phyloP scores from a whole-genome alignment of 2,113 vertebrate species.

The Marmota flaviventris region DNA sequence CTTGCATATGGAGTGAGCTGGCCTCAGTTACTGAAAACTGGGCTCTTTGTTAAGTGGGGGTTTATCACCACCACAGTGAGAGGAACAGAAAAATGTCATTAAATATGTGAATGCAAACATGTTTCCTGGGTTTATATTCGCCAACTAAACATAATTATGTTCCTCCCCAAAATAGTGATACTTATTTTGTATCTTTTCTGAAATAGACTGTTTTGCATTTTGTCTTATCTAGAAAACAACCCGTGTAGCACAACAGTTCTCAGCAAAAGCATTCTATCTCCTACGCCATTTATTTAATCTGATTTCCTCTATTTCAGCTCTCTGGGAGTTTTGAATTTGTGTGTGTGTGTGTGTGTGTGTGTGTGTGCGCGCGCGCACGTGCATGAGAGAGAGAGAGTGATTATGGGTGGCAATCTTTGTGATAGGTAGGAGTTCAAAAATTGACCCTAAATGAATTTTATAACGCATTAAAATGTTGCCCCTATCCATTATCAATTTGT shows the following conservation, averaged over 20 bases:
- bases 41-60: constrained; percentile 66
- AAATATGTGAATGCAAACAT: constrained; percentile 77
- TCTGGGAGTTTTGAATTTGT: constrained; percentile 68
- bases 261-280: constrained; percentile 70
- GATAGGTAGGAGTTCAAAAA: constrained; percentile 72
- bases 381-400: neutral
- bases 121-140: constrained; percentile 79
- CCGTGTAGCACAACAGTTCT: constrained; percentile 74
- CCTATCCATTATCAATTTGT: constrained; percentile 30
- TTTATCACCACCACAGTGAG: constrained; percentile 61
- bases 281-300: constrained; percentile 65
- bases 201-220: constrained; percentile 84
- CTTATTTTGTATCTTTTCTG: constrained; percentile 80
- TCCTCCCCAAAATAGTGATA: constrained; percentile 75
- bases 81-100: constrained; percentile 73
- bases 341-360: constrained; percentile 46
- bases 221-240: constrained; percentile 80
- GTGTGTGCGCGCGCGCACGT: constrained; percentile 42
- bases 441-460: constrained; percentile 76
- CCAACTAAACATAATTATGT: constrained; percentile 76
- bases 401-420: constrained; percentile 16
- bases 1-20: constrained; percentile 52
- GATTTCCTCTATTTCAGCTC: constrained; percentile 60
- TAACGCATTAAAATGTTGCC: constrained; percentile 52
- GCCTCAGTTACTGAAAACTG: constrained; percentile 76